Evolutionary conservation across 2,797 vertebrate genomes (phyloP).

Genomic region (Malurus leucopterus): DNA sequence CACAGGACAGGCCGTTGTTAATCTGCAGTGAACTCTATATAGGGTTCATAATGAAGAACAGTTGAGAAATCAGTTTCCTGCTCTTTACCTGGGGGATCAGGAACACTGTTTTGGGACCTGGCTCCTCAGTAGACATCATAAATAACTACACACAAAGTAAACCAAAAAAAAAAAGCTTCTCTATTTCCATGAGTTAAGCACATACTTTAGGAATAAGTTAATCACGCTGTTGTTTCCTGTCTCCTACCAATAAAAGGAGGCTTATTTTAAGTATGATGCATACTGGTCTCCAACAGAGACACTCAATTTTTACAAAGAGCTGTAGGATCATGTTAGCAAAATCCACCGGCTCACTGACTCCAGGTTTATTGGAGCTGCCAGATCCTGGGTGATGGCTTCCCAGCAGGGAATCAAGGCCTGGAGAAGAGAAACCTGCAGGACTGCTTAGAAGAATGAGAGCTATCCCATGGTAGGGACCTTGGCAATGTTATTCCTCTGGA

Average conservation of each 20-base stretch:
- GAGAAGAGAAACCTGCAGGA: neutral
- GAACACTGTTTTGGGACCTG: conserved; percentile 1
- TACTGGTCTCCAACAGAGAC: neutral
- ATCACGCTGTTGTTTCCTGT: conserved; percentile 59
- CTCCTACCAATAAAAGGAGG: conserved; percentile 35
- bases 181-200: conserved; percentile 47
- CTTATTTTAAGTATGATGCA: neutral
- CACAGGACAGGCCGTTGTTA: neutral
- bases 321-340: neutral
- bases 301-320: neutral
- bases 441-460: neutral
- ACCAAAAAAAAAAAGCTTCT: neutral
- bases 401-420: neutral
- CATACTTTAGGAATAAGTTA: conserved; percentile 51
- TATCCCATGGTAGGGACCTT: rapidly evolving
- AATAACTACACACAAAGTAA: conserved; percentile 42
- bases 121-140: conserved; percentile 26
- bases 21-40: neutral
- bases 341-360: neutral
- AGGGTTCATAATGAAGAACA: neutral
- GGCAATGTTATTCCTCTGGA: neutral
- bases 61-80: conserved; percentile 12
- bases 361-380: neutral
- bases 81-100: conserved; percentile 25
- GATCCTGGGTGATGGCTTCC: neutral